Percentiles rank a stretch among this genome's conserved stretches.
These are phyloP conservation scores for Daboia siamensis DNA, from an alignment of 2,113 vertebrate species.

Conservation along the genomic window DNA sequence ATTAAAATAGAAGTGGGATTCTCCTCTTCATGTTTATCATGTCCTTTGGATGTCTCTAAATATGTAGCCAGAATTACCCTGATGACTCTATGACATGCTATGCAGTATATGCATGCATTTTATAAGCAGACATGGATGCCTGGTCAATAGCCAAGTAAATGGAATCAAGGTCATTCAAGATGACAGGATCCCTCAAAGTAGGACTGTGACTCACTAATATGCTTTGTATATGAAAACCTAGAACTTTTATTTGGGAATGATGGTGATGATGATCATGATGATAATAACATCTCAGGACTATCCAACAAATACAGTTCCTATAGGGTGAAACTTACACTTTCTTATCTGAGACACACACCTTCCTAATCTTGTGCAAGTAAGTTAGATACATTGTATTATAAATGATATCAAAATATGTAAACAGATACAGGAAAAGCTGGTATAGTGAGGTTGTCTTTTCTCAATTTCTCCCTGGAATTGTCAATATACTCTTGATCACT, in stretches of 20 bases:
- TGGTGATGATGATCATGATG: neutral
- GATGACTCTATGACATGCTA: neutral
- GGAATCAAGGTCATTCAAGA: neutral
- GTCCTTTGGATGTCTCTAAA: neutral
- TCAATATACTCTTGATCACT: neutral
- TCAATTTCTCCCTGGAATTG: neutral
- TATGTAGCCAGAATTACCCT: neutral
- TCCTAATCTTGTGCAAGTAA: neutral
- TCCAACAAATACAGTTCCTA: neutral
- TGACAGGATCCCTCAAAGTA: neutral
- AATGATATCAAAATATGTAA: neutral
- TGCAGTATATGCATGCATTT: neutral
- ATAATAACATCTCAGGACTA: neutral
- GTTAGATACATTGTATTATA: neutral
- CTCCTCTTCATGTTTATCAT: neutral
- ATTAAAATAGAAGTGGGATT: slow-evolving; percentile 11
- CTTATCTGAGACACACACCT: too few species aligned
- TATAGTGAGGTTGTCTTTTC: neutral
- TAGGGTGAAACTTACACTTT: neutral
- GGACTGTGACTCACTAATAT: neutral
- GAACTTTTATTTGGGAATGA: neutral
- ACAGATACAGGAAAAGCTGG: neutral
- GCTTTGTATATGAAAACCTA: neutral
- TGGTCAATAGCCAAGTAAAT: neutral
- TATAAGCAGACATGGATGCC: neutral